Conservation (phyloP, 2,888 invertebrate species). For the Meandrusa payeni region DNA sequence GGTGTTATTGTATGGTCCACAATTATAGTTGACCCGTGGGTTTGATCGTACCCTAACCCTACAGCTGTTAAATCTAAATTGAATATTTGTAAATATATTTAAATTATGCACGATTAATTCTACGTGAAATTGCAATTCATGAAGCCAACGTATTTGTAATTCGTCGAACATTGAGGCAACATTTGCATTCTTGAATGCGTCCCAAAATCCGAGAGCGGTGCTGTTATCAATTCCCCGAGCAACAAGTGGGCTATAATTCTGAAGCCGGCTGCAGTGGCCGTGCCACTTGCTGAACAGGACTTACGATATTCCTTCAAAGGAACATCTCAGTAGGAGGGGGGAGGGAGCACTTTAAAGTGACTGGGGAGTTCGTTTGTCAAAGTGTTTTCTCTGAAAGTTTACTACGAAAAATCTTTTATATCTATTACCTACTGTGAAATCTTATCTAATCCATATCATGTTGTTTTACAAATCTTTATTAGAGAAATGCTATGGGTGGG, state of each 20-base stretch:
- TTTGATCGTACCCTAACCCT: too few relatives aligned
- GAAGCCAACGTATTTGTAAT: slow-evolving; percentile 26
- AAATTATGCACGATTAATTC: too few relatives aligned
- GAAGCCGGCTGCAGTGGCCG: slow-evolving; percentile 58
- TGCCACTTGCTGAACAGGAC: slow-evolving; percentile 43
- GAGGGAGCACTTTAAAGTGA: slow-evolving; percentile 14
- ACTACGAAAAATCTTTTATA: background rate
- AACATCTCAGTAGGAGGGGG: slow-evolving; percentile 21
- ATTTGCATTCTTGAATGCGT: slow-evolving; percentile 61
- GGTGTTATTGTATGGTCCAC: too few relatives aligned
- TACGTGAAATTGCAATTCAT: slow-evolving; percentile 1
- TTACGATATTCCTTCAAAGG: slow-evolving; percentile 31
- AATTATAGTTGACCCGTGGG: too few relatives aligned
- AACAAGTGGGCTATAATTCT: slow-evolving; percentile 79
- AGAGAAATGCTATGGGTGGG: too few relatives aligned
- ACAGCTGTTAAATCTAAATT: too few relatives aligned
- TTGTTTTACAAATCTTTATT: background rate
- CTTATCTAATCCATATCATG: too few relatives aligned
- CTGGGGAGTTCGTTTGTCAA: slow-evolving; percentile 10
- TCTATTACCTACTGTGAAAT: too few relatives aligned
- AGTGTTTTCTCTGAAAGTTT: slow-evolving; percentile 2
- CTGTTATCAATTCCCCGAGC: slow-evolving; percentile 76
- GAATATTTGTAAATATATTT: too few relatives aligned
- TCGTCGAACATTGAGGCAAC: slow-evolving; percentile 34
- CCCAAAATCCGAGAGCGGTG: slow-evolving; percentile 56